phyloP scores from a whole-genome alignment of 2,113 vertebrate genomes.

The Piliocolobus tephrosceles region DNA sequence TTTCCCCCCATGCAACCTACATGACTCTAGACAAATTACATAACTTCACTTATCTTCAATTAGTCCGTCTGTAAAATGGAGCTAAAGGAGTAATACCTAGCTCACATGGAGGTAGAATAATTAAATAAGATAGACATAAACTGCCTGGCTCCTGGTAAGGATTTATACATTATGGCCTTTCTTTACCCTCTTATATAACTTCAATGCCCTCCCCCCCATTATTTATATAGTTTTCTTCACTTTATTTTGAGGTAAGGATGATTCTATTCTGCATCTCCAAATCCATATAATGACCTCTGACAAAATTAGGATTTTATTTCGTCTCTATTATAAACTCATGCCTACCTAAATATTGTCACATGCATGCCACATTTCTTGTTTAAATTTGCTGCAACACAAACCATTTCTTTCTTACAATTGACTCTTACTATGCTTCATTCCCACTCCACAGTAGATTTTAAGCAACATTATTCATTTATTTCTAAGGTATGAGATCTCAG shows the following conservation, averaged over 20 bases:
- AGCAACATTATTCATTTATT: background rate
- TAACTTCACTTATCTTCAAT: background rate
- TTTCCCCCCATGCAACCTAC: background rate
- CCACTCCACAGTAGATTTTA: background rate
- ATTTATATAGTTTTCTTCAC: background rate
- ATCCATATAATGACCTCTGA: background rate
- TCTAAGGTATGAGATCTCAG: background rate
- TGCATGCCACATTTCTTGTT: background rate
- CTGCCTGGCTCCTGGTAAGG: background rate
- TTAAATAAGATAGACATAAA: background rate
- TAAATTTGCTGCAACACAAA: background rate
- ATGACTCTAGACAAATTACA: background rate
- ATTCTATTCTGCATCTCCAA: background rate
- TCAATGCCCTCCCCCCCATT: accelerated
- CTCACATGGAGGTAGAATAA: background rate
- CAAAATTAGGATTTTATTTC: background rate
- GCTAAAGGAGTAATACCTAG: background rate
- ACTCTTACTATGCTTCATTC: background rate
- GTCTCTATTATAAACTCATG: background rate
- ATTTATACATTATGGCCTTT: background rate
- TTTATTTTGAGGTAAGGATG: background rate
- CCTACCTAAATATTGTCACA: background rate
- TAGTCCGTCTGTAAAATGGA: background rate
- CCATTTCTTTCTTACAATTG: background rate
- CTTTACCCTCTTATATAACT: background rate